Percentiles rank a stretch among this genome's conserved stretches.
phyloP scores from a whole-genome alignment of 2,797 vertebrate genomes.

The Poeciliopsis gracilis region DNA sequence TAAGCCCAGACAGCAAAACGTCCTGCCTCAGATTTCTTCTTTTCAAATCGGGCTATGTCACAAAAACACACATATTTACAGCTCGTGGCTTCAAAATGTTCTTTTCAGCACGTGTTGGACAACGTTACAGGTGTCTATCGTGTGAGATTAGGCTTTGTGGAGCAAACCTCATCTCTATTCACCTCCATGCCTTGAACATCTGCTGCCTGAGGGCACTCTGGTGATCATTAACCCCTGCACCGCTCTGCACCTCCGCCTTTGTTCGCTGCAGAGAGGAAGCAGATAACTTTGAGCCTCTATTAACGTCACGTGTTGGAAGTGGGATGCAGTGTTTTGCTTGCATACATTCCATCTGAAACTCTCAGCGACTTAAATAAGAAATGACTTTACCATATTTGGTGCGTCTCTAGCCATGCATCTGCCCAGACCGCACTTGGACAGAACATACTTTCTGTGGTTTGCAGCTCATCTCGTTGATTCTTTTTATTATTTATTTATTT shows the following conservation, averaged over 20 bases:
- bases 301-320: conserved; percentile 56
- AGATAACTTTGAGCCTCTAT: conserved; percentile 37
- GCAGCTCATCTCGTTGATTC: conserved; percentile 40
- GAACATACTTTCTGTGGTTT: conserved; percentile 50
- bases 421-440: conserved; percentile 39
- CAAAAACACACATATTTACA: conserved; percentile 50
- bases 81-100: conserved; percentile 65
- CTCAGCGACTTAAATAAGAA: conserved; percentile 37
- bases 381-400: conserved; percentile 17
- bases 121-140: conserved; percentile 72
- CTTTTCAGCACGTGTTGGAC: conserved; percentile 60
- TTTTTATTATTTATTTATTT: not conserved
- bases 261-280: conserved; percentile 64
- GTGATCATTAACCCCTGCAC: conserved; percentile 77
- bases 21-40: conserved; percentile 28
- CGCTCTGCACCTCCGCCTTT: conserved; percentile 45
- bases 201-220: conserved; percentile 72
- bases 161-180: conserved; percentile 78
- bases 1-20: conserved; percentile 24
- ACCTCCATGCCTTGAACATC: conserved; percentile 79
- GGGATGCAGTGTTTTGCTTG: conserved; percentile 25
- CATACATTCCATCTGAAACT: conserved; percentile 18
- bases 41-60: conserved; percentile 2
- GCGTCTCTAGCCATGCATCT: conserved; percentile 36
- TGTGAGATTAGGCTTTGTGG: conserved; percentile 67